Evolutionary conservation across 2,888 invertebrate genomes (phyloP), one percentile per base, ranked within the genome.

Genomic region (Eupithecia exiguata): DNA sequence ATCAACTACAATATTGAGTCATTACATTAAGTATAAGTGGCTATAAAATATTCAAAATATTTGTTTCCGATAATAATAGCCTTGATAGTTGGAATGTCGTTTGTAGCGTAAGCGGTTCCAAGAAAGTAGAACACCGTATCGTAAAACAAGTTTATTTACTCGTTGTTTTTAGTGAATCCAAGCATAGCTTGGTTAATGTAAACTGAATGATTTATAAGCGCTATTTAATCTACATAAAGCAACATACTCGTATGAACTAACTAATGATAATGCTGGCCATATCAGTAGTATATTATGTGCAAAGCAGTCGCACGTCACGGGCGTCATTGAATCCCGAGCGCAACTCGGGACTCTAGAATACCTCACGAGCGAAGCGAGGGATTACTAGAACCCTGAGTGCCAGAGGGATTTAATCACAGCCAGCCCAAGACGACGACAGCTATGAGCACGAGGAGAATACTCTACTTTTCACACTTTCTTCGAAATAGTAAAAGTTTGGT

Each of bases 41-140:
- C 25, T 58, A 58, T 40, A 38, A 74, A 68, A 58, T 38, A 68
- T 40, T 65, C 6, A 36, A 75, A 70, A 63, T 70, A 65, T 75
- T 72, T 75, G 70, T 75, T 75, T 73, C 49, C 70, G 61, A 75
- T 71, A 68, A 63, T 72, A 72, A 72, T 74, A 72, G 49, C 74
- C 72, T 77, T 74, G 72, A 66, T 74, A 74, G 70, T 62, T 72
- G 74, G 76, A 77, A 77, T 77, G 76, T 67, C 63, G 74, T 69
- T 74, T 70, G 74, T 65, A 74, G 69, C 74, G 71, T 71, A 74
- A 70, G 74, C 76, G 67, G 71, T 72, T 66, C 46, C 63, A 68
- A 67, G 71, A 76, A 76, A 77, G 76, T 77, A 72, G 76, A 77
- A 77, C 76, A 74, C 69, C 71, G 63, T 71, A 76, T 61, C 65